Evolutionary conservation across 2,888 invertebrate species (phyloP).

Genomic region (Drosophila paucipuncta): DNA sequence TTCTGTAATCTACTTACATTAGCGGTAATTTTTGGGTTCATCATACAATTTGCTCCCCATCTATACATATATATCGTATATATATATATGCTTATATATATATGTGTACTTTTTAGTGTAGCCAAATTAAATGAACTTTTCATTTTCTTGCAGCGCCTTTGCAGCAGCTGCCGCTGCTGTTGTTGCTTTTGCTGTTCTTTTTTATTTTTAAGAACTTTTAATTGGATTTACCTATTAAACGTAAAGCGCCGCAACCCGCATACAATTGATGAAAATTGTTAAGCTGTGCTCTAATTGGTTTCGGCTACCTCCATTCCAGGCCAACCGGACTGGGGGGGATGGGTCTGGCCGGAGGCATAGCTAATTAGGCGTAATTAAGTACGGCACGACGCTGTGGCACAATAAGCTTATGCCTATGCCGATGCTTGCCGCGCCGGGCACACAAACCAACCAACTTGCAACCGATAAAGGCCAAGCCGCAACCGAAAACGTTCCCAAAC

Average conservation of each 20-base stretch:
- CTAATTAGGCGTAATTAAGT: slow-evolving; percentile 70
- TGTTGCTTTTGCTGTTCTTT: not conserved
- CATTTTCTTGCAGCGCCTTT: slow-evolving; percentile 33
- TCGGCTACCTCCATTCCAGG: slow-evolving; percentile 57
- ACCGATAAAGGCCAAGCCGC: slow-evolving; percentile 41
- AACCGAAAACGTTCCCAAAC: slow-evolving; percentile 7
- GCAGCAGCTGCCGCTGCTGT: slow-evolving; percentile 15
- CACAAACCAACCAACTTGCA: slow-evolving; percentile 25
- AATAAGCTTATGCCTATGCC: slow-evolving; percentile 15
- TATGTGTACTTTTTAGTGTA: slow-evolving; percentile 27
- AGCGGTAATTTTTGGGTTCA: slow-evolving; percentile 57
- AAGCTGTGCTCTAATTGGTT: slow-evolving; percentile 69
- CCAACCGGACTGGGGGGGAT: slow-evolving; percentile 8
- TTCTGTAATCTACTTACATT: slow-evolving; percentile 67
- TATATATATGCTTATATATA: not conserved
- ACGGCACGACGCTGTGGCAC: slow-evolving; percentile 39
- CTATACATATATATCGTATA: not conserved
- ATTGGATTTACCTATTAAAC: slow-evolving; percentile 70
- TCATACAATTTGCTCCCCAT: slow-evolving; percentile 32
- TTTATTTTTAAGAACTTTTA: slow-evolving; percentile 62
- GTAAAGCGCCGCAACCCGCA: slow-evolving; percentile 50
- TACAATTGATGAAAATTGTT: slow-evolving; percentile 71
- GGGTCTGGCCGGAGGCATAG: slow-evolving; percentile 44
- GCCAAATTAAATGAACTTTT: slow-evolving; percentile 64
- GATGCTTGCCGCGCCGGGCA: not conserved